These are phyloP conservation scores for Uropetala carovei DNA, from an alignment of 2,888 invertebrate species.

Conservation along the genomic window DNA sequence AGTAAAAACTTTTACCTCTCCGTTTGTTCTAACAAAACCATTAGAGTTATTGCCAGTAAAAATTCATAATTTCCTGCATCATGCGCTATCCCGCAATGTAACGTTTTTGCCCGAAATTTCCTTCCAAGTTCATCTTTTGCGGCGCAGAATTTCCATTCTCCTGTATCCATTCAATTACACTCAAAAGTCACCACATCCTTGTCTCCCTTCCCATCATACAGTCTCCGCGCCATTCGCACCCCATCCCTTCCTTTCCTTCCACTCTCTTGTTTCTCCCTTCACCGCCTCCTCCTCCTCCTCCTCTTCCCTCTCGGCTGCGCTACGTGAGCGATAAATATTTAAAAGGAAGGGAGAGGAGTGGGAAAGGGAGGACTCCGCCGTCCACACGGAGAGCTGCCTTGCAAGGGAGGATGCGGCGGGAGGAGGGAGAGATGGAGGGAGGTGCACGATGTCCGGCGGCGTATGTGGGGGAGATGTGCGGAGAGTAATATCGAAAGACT, in stretches of 20 bases:
- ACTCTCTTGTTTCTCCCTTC: background rate
- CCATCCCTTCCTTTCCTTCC: background rate
- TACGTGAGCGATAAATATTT: constrained; percentile 33
- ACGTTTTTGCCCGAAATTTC: constrained; percentile 1
- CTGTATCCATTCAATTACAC: constrained; percentile 31
- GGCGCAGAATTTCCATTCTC: constrained; percentile 3
- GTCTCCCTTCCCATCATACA: background rate
- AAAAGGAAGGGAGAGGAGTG: background rate
- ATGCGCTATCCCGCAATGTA: background rate
- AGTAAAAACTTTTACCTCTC: constrained; percentile 18
- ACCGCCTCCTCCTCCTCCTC: background rate
- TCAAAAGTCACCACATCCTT: constrained; percentile 19
- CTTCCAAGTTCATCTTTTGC: background rate
- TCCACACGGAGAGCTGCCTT: background rate
- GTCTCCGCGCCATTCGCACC: background rate
- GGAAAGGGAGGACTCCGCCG: background rate
- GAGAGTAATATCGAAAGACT: too few relatives aligned
- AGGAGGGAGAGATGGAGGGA: background rate
- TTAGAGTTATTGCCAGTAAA: constrained; percentile 35
- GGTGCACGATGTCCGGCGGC: background rate
- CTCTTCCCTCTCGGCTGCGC: background rate
- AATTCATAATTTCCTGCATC: constrained; percentile 13
- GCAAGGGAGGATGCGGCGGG: background rate
- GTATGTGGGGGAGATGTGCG: too few relatives aligned
- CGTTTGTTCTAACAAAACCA: constrained; percentile 28